Conservation (phyloP, 2,797 vertebrate species). For the Lates japonicus region DNA sequence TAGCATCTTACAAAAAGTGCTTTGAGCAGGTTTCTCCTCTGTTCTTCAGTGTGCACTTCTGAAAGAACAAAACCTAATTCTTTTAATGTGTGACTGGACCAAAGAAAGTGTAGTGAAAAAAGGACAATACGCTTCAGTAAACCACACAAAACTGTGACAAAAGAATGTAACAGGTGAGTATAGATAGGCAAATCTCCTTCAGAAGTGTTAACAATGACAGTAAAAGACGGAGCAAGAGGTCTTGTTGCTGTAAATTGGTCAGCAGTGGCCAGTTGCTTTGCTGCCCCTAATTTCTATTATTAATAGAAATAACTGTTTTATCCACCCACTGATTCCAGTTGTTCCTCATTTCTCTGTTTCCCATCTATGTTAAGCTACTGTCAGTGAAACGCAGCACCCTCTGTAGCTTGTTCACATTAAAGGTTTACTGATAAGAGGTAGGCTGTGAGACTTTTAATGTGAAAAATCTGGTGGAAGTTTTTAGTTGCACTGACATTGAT, state of each 20-base stretch:
- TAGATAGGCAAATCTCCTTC: not conserved
- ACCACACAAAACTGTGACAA: not conserved
- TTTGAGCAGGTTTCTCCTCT: not conserved
- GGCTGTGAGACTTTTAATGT: not conserved
- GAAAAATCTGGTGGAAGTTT: not conserved
- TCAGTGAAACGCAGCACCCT: not conserved
- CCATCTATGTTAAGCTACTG: not conserved
- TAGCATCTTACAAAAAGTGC: not conserved
- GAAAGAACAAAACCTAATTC: not conserved
- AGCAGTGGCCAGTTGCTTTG: not conserved
- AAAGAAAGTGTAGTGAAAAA: not conserved
- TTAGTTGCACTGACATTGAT: not conserved
- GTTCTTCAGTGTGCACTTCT: not conserved
- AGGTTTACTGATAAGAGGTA: not conserved
- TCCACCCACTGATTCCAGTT: too few species aligned
- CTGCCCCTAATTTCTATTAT: not conserved
- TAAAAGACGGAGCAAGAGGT: not conserved
- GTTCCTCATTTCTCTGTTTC: not conserved
- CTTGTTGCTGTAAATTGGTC: too few species aligned
- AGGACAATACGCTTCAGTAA: not conserved
- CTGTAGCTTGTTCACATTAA: not conserved
- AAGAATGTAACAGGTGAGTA: not conserved
- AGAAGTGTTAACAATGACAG: not conserved
- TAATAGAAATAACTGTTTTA: too few species aligned
- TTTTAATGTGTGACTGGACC: conserved; percentile 3